Evolutionary conservation across 2,797 vertebrate species (phyloP).

Genomic region (Cynodonichthys magdalenae): DNA sequence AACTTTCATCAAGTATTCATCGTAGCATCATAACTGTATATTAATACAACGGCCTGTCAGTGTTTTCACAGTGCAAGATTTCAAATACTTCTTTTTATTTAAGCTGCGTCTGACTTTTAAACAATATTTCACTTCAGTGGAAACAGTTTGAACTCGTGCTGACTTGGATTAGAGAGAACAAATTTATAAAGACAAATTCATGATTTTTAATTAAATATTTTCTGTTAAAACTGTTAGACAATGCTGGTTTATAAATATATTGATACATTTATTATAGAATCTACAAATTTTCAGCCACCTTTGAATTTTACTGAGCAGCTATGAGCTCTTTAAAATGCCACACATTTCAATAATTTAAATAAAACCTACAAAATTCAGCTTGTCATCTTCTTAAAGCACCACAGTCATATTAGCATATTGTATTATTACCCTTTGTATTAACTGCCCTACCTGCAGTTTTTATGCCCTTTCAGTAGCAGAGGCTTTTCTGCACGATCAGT

Average conservation of each 20-base stretch:
- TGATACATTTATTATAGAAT: too few species aligned
- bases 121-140: slow-evolving; percentile 43
- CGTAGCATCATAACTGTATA: slow-evolving; percentile 18
- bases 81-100: neutral
- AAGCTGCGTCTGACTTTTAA: slow-evolving; percentile 24
- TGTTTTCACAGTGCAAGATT: slow-evolving; percentile 13
- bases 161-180: neutral
- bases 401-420: too few species aligned
- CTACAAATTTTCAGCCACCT: too few species aligned
- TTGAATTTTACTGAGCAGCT: too few species aligned
- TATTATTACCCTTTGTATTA: too few species aligned
- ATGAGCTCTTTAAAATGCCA: too few species aligned
- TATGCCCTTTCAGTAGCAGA: neutral
- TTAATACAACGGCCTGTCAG: slow-evolving; percentile 10
- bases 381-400: too few species aligned
- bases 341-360: too few species aligned
- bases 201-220: too few species aligned
- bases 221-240: neutral
- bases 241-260: too few species aligned
- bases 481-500: neutral
- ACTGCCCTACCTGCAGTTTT: neutral
- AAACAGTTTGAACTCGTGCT: slow-evolving; percentile 29
- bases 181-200: too few species aligned
- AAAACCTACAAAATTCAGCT: too few species aligned
- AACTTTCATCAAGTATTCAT: slow-evolving; percentile 32